These are phyloP conservation scores for Rosalia funebris DNA, from an alignment of 2,888 invertebrate species.

Conservation along the genomic window DNA sequence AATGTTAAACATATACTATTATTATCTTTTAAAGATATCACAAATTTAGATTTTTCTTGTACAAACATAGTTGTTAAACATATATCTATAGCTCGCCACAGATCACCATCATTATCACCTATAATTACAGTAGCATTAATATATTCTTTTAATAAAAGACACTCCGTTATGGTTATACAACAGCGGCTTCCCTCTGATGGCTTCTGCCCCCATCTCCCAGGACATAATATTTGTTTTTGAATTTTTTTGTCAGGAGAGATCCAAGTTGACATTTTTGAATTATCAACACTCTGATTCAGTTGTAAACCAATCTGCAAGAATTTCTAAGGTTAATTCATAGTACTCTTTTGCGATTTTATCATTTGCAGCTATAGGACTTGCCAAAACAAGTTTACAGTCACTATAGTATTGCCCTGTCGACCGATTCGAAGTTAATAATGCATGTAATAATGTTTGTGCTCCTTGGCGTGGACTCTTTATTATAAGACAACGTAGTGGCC, in stretches of 20 bases:
- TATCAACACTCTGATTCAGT: conserved; percentile 60
- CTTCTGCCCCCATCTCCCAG: conserved; percentile 55
- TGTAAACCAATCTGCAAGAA: conserved; percentile 54
- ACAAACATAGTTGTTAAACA: conserved; percentile 64
- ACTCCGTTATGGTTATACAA: conserved; percentile 52
- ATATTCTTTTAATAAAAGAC: conserved; percentile 44
- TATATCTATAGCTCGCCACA: conserved; percentile 65
- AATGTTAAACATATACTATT: conserved; percentile 57
- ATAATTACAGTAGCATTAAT: conserved; percentile 52
- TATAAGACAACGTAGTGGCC: conserved; percentile 59
- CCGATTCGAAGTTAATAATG: conserved; percentile 58
- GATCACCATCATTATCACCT: conserved; percentile 63
- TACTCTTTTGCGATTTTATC: conserved; percentile 55
- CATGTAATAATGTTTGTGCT: conserved; percentile 62
- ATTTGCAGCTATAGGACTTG: conserved; percentile 55
- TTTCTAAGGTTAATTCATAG: conserved; percentile 57
- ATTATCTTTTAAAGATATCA: conserved; percentile 56
- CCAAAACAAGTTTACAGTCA: conserved; percentile 57
- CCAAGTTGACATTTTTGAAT: conserved; percentile 44
- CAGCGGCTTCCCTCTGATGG: conserved; percentile 60
- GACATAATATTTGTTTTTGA: conserved; percentile 53
- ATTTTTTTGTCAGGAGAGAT: conserved; percentile 58
- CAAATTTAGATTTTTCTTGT: conserved; percentile 65
- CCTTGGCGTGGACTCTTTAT: conserved; percentile 62
- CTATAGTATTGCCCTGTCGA: conserved; percentile 60